Evolutionary conservation across 2,797 vertebrate species (phyloP).

Genomic region (Tragopan temminckii): DNA sequence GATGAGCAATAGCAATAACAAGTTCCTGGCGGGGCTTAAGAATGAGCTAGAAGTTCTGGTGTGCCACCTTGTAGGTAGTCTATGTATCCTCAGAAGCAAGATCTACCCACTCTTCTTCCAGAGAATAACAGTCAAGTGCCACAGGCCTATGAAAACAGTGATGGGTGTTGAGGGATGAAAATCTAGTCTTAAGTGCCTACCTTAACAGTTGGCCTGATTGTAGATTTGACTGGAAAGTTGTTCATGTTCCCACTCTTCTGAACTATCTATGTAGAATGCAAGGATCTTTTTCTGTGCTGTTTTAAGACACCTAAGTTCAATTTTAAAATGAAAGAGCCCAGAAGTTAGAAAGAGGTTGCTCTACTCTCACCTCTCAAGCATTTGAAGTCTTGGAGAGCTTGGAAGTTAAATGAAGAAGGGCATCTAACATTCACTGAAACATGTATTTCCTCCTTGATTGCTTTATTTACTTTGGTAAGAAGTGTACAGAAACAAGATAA

Average conservation of each 20-base stretch:
- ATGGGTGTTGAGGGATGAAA: not conserved
- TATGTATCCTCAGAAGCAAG: not conserved
- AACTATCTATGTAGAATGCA: not conserved
- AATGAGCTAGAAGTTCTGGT: not conserved
- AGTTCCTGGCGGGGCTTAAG: not conserved
- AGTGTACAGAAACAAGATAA: not conserved
- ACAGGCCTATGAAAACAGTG: not conserved
- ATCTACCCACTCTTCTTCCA: not conserved
- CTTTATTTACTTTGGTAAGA: slow-evolving; percentile 15
- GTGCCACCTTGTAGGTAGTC: not conserved
- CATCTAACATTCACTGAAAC: not conserved
- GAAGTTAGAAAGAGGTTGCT: not conserved
- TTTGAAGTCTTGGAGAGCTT: slow-evolving; percentile 7
- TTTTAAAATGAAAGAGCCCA: not conserved
- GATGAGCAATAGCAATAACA: not conserved
- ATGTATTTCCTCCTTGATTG: not conserved
- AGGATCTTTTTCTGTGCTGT: not conserved
- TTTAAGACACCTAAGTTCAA: not conserved
- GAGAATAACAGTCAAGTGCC: not conserved
- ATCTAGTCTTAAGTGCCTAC: not conserved
- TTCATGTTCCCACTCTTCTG: not conserved
- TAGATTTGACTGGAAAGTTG: not conserved
- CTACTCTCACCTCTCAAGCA: not conserved
- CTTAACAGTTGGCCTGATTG: not conserved
- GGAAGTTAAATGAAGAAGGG: not conserved